Conservation (phyloP, 23 tunicate genomes). For the Styela clava region DNA sequence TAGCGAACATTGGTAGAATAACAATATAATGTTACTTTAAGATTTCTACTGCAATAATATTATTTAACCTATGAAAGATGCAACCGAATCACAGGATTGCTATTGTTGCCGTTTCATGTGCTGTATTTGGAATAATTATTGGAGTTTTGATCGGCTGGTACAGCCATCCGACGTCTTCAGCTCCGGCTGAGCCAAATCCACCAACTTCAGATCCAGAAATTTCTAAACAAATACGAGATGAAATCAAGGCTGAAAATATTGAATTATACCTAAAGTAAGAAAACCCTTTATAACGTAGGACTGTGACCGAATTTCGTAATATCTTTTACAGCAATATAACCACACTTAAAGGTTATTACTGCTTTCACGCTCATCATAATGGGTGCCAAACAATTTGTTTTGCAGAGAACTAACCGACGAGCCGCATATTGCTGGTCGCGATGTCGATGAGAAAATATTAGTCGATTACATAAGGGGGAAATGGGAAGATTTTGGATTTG, state of each 20-base stretch:
- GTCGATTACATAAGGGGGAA: slow-evolving; percentile 43
- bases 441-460: slow-evolving; percentile 47
- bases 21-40: no score
- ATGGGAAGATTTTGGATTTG: slow-evolving; percentile 50
- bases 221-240: slow-evolving; percentile 27
- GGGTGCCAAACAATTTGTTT: no score
- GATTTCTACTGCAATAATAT: no score
- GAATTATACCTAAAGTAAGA: slow-evolving; percentile 18
- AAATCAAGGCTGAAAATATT: slow-evolving; percentile 34
- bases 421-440: slow-evolving; percentile 82
- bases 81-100: background rate
- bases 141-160: slow-evolving; percentile 43
- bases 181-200: background rate
- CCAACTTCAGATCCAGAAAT: slow-evolving; percentile 29
- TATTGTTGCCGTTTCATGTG: slow-evolving; percentile 3
- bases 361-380: no score
- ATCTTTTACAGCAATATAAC: no score
- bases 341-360: no score
- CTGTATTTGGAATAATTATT: slow-evolving; percentile 26
- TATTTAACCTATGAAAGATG: no score
- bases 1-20: no score
- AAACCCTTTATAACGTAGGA: no score
- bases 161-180: slow-evolving; percentile 12
- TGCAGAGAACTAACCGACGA: slow-evolving; percentile 37
- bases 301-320: no score